A percentile compares a stretch with the other conserved stretches of the same genome.
Conservation (phyloP, 2,797 vertebrate species). For the Telmatherina bonti region DNA sequence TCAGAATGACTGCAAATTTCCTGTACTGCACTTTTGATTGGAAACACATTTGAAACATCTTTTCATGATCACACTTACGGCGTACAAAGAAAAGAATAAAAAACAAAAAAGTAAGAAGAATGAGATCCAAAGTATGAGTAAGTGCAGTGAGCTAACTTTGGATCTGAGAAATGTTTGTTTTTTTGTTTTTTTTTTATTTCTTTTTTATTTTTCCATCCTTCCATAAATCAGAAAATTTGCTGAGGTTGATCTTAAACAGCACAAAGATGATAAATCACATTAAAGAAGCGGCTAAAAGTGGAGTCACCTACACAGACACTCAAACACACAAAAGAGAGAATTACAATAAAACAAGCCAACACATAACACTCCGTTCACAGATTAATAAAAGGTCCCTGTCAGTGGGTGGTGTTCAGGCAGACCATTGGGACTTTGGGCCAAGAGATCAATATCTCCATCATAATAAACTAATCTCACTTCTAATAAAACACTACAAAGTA, state of each 20-base stretch:
- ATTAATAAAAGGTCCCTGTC: conserved; percentile 37
- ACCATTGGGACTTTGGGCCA: conserved; percentile 51
- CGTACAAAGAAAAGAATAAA: conserved; percentile 61
- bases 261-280: conserved; percentile 60
- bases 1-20: conserved; percentile 85
- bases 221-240: conserved; percentile 69
- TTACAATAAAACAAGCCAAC: conserved; percentile 21
- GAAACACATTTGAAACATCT: conserved; percentile 82
- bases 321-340: conserved; percentile 36
- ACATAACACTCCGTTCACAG: conserved; percentile 30
- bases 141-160: conserved; percentile 72
- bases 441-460: conserved; percentile 59
- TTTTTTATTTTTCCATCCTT: conserved; percentile 65
- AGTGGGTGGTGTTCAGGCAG: conserved; percentile 46
- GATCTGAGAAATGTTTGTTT: conserved; percentile 54
- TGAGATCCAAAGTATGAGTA: conserved; percentile 72
- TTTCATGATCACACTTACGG: conserved; percentile 77
- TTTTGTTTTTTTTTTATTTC: conserved; percentile 26
- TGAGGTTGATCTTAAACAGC: conserved; percentile 55
- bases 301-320: conserved; percentile 36
- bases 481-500: conserved; percentile 55
- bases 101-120: conserved; percentile 35
- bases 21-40: conserved; percentile 79
- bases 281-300: conserved; percentile 35
- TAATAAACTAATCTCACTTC: conserved; percentile 49